A percentile compares a stretch with the other conserved stretches of the same genome.
These are phyloP conservation scores for Tinea semifulvella DNA, from an alignment of 2,888 invertebrate genomes.

Conservation along the genomic window DNA sequence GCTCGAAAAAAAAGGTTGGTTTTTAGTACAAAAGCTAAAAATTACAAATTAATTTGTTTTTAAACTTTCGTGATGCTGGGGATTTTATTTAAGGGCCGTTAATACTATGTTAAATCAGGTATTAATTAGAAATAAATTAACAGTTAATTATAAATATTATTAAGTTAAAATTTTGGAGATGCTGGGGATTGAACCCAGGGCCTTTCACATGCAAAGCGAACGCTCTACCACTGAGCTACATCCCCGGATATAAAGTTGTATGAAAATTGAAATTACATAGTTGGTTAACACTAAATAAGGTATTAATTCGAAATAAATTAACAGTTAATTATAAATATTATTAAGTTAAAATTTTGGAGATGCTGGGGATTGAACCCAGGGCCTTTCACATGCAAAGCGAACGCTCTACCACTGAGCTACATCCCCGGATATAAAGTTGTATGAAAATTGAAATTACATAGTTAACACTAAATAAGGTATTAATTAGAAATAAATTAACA, in stretches of 20 bases:
- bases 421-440: conserved; percentile 48
- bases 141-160: background rate
- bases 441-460: background rate
- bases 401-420: conserved; percentile 93
- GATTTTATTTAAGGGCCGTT: too few relatives aligned
- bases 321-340: background rate
- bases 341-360: conserved; percentile 52
- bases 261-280: too few relatives aligned
- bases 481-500: too few relatives aligned
- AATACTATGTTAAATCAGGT: too few relatives aligned
- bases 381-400: conserved; percentile 92
- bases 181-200: conserved; percentile 99
- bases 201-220: conserved; percentile 99
- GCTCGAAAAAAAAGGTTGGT: too few relatives aligned
- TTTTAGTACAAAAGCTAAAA: too few relatives aligned
- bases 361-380: conserved; percentile 82
- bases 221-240: conserved; percentile 99
- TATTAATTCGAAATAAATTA: background rate
- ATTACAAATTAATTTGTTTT: background rate
- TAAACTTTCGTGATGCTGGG: background rate
- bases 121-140: too few relatives aligned
- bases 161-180: conserved; percentile 65
- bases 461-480: background rate
- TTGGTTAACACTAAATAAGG: too few relatives aligned
- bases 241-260: too few relatives aligned